Conservation (phyloP, 2,797 vertebrate genomes). For the Tadarida brasiliensis region DNA sequence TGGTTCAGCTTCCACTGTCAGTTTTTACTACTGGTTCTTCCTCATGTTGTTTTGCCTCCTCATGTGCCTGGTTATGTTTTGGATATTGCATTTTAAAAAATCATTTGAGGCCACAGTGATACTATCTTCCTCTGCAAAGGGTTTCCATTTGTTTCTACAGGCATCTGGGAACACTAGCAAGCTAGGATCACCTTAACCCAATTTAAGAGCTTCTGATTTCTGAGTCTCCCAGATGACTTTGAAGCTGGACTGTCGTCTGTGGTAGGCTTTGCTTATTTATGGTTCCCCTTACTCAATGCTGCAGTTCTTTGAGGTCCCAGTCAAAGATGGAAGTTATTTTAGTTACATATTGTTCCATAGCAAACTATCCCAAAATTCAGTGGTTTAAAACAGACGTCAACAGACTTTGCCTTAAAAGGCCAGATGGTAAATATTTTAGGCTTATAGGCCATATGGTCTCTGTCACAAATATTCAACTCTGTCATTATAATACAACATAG, state of each 20-base stretch:
- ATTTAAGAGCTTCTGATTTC: not conserved
- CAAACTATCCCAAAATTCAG: constrained; percentile 47
- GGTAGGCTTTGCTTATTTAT: not conserved
- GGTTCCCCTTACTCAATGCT: not conserved
- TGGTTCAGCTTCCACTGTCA: not conserved
- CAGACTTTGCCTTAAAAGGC: constrained; percentile 1
- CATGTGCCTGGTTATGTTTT: constrained; percentile 15
- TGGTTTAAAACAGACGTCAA: constrained; percentile 10
- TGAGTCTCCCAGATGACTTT: not conserved
- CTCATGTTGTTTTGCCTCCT: not conserved
- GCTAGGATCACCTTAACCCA: not conserved
- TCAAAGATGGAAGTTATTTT: not conserved
- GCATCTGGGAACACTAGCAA: not conserved
- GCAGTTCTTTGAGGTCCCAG: not conserved
- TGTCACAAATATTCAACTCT: not conserved
- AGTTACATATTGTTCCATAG: not conserved
- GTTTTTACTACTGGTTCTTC: constrained; percentile 29
- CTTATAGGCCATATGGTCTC: not conserved
- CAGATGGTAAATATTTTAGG: constrained; percentile 35
- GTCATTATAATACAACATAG: not conserved
- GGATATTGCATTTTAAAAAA: constrained; percentile 29
- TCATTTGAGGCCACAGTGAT: not conserved
- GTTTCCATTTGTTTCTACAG: constrained; percentile 24
- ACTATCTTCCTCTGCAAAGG: not conserved
- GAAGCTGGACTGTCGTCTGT: not conserved